Evolutionary conservation across 1,140 invertebrate species (phyloP).

Genomic region (Lerema accius): DNA sequence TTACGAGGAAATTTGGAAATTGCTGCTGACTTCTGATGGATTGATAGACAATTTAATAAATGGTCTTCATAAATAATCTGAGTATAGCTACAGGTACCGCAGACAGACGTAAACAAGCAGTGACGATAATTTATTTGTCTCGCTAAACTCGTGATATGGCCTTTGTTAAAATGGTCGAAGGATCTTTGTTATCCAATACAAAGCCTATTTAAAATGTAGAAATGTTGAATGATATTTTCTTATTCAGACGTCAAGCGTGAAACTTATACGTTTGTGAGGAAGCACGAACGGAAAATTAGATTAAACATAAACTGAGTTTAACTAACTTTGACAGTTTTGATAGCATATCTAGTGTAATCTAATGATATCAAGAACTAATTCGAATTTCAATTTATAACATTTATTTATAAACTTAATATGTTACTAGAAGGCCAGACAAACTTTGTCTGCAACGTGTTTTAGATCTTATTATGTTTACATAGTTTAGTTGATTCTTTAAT

Average conservation of each 20-base stretch:
- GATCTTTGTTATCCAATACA: constrained; percentile 15
- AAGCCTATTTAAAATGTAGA: constrained; percentile 14
- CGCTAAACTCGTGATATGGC: neutral
- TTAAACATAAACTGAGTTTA: too few species aligned
- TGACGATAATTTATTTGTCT: neutral
- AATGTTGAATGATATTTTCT: neutral
- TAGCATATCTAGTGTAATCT: neutral
- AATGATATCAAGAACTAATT: too few species aligned
- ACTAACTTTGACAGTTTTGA: neutral
- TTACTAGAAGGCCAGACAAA: too few species aligned
- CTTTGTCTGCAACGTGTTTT: too few species aligned
- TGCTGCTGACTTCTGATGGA: too few species aligned
- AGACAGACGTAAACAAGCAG: neutral
- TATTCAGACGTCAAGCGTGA: neutral
- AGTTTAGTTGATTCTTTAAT: too few species aligned
- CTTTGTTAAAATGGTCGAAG: constrained; percentile 4
- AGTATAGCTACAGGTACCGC: neutral
- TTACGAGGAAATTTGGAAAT: too few species aligned
- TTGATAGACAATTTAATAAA: neutral
- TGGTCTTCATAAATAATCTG: too few species aligned
- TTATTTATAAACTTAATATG: too few species aligned
- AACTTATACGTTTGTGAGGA: neutral
- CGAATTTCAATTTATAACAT: too few species aligned
- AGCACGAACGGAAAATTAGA: neutral
- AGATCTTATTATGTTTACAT: too few species aligned